Conservation (phyloP, 2,888 invertebrate genomes). For the Diarsia brunnea region DNA sequence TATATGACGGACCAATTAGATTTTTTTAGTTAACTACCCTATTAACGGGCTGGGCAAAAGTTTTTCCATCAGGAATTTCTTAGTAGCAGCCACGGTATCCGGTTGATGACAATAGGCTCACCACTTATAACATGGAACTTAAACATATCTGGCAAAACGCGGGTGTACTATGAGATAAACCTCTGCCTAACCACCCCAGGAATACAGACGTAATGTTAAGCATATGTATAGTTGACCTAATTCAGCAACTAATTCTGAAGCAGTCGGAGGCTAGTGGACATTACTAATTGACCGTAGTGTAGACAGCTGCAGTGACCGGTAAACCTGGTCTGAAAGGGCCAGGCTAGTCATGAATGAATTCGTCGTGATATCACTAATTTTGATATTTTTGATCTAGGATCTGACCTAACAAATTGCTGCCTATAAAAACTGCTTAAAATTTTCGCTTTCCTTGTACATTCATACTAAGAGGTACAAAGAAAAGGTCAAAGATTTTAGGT, state of each 20-base stretch:
- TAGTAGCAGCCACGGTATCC: too few species aligned
- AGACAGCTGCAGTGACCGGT: slow-evolving; percentile 16
- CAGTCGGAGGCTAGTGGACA: neutral
- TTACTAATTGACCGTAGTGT: slow-evolving; percentile 41
- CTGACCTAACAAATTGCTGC: neutral
- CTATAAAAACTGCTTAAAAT: neutral
- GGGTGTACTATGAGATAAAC: too few species aligned
- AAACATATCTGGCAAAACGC: too few species aligned
- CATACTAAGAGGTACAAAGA: neutral
- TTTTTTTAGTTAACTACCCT: too few species aligned
- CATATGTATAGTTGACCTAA: neutral
- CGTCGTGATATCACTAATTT: neutral
- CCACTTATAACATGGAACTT: too few species aligned
- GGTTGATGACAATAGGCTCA: too few species aligned
- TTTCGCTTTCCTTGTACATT: neutral
- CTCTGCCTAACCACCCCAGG: neutral
- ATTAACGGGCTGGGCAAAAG: too few species aligned
- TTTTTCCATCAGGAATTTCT: too few species aligned
- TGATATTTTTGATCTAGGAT: neutral
- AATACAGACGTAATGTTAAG: neutral
- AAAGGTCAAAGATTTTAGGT: slow-evolving; percentile 3
- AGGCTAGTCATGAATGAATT: neutral
- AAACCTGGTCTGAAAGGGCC: neutral
- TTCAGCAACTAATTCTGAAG: neutral
- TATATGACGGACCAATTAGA: too few species aligned